phyloP scores from a whole-genome alignment of 2,113 vertebrate genomes.

The Barnardius zonarius region DNA sequence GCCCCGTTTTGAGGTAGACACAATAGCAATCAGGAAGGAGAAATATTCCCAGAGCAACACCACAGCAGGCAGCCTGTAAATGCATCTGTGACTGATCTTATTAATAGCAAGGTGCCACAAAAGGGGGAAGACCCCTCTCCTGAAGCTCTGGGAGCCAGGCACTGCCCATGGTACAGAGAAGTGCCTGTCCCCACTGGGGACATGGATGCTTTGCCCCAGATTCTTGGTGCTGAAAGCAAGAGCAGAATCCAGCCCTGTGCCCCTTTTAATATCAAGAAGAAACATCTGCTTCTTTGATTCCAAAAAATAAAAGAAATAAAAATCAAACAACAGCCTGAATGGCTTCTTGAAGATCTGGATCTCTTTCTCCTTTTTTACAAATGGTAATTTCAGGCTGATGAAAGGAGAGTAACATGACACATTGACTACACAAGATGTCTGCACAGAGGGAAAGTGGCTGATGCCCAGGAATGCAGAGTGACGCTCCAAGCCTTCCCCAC shows the following conservation, averaged over 20 bases:
- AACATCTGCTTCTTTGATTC: constrained; percentile 28
- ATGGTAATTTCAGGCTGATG: constrained; percentile 27
- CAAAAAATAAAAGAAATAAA: not conserved
- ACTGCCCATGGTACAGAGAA: not conserved
- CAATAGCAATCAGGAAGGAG: not conserved
- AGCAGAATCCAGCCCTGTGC: not conserved
- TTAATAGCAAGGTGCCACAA: not conserved
- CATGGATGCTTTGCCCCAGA: accelerated
- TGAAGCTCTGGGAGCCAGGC: not conserved
- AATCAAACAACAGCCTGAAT: constrained; percentile 3
- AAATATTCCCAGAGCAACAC: not conserved
- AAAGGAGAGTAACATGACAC: not conserved
- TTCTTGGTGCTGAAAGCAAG: not conserved
- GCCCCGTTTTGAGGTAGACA: not conserved
- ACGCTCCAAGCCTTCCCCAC: not conserved
- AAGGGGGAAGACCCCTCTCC: not conserved
- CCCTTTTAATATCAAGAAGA: not conserved
- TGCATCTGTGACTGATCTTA: not conserved
- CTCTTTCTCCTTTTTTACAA: not conserved
- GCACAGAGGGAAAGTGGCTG: not conserved
- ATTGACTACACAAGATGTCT: not conserved
- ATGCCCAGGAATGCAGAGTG: not conserved
- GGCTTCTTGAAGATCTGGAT: constrained; percentile 15
- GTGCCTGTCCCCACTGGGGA: accelerated
- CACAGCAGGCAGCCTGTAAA: not conserved